phyloP scores from a whole-genome alignment of 2,888 invertebrate genomes.

The Tryphoninae sp. region DNA sequence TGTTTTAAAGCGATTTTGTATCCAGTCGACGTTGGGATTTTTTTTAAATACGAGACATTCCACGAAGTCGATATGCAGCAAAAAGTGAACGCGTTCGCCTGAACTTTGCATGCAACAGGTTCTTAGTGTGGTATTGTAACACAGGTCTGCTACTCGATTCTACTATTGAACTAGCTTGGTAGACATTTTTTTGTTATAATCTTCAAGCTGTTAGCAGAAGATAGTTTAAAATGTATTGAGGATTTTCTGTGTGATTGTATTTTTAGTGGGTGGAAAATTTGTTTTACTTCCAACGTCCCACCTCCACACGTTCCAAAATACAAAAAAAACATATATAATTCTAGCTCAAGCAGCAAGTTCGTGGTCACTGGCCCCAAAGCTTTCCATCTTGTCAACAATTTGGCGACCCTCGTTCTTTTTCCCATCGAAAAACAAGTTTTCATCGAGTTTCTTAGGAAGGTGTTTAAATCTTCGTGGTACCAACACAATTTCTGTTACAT shows the following conservation, averaged over 20 bases:
- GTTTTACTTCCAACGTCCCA: neutral
- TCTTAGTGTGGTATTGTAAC: neutral
- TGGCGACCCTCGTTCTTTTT: constrained; percentile 2
- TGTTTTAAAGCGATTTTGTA: too few relatives aligned
- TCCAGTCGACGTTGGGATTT: too few relatives aligned
- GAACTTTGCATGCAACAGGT: constrained; percentile 14
- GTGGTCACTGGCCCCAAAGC: constrained; percentile 33
- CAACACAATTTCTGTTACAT: constrained; percentile 6
- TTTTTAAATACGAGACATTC: too few relatives aligned
- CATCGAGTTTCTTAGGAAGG: constrained; percentile 8
- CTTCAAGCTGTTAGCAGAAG: too few relatives aligned
- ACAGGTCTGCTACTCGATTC: neutral
- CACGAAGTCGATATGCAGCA: neutral
- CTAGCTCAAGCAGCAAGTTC: neutral
- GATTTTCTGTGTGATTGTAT: too few relatives aligned
- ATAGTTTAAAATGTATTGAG: too few relatives aligned
- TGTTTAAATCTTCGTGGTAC: constrained; percentile 14
- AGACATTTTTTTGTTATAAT: too few relatives aligned
- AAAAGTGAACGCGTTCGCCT: neutral
- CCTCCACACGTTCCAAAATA: neutral
- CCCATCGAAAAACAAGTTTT: constrained; percentile 40
- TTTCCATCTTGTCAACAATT: neutral
- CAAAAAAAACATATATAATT: neutral
- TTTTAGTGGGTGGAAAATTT: neutral
- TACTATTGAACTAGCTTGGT: neutral